Base-by-base conservation (phyloP, 2,797 vertebrate species). In the Sebastes melanostomus region DNA sequence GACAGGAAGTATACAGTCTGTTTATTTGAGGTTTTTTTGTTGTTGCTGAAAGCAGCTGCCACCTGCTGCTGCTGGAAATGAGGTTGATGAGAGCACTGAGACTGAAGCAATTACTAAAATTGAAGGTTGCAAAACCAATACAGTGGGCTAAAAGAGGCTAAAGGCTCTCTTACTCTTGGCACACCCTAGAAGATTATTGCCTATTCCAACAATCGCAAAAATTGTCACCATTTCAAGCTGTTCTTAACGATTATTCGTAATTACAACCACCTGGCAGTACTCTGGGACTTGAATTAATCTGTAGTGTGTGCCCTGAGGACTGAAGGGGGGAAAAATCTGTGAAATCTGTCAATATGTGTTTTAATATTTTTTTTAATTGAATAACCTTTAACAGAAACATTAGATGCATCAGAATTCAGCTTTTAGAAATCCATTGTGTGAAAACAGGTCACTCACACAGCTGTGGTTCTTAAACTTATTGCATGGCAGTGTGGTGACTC, bases 391-490 rank as follows among this genome's bases (percentile, higher is more conserved):
- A 66, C 24, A 56, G 52, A 32, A 75, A 71, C 56, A 63, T 50
- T 58, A 56, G 24, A 5, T 58, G n/a, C 42, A 42, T 27, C 36
- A 58, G 2, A 20, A 22, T 52, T 69, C n/a, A 50, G 54, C 38
- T 55, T 59, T 66, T 55, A 59, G 30, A 61, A 74, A 50, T 58
- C 27, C 16, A 8, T 32, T 82, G 14, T 18, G 46, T 63, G 22
- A 27, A 84, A 77, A 69, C 32, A 34, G 36, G 60, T 77, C 58
- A 56, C 42, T 61, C 60, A 58, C 7, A n/a, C 66, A 78, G 79
- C 68, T 82, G 65, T 16, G n/a, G 66, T 76, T 80, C 18, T 72
- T 75, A 59, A 78, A 77, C 34, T 2, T 54, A n/a, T 46, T 75
- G 58, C 61, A 66, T 59, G 38, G 65, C 32, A 63, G 18, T 60